These are phyloP conservation scores for Struthio camelus DNA, from an alignment of 2,113 vertebrate genomes.

Conservation along the genomic window DNA sequence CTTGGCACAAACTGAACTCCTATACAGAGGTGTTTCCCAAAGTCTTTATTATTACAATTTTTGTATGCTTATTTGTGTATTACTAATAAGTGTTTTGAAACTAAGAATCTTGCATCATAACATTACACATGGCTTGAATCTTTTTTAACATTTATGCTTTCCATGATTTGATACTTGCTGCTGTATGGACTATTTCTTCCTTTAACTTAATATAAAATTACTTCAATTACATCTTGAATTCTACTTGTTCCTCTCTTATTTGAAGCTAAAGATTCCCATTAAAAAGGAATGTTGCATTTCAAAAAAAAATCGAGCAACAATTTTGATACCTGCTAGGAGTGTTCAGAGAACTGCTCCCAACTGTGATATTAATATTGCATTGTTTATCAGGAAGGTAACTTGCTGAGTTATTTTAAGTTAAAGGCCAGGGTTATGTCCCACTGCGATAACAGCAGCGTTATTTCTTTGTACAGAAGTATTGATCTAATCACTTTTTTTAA, in stretches of 20 bases:
- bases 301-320: conserved; percentile 53
- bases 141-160: background rate
- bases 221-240: conserved; percentile 51
- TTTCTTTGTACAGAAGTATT: conserved; percentile 49
- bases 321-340: conserved; percentile 70
- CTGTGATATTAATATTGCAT: conserved; percentile 79
- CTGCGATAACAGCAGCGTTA: conserved; percentile 49
- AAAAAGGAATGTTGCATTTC: conserved; percentile 52
- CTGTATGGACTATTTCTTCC: background rate
- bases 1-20: background rate
- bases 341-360: conserved; percentile 59
- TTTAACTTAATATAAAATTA: conserved; percentile 26
- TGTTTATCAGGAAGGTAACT: conserved; percentile 76
- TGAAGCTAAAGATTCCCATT: conserved; percentile 48
- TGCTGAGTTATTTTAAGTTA: conserved; percentile 67
- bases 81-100: background rate
- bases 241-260: conserved; percentile 18
- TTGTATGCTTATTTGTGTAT: background rate
- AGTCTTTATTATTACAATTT: background rate
- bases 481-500: conserved; percentile 67
- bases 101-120: background rate
- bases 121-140: background rate
- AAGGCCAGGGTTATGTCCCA: conserved; percentile 69
- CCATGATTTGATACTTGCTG: background rate
- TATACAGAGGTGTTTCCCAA: background rate